A percentile compares a stretch with the other conserved stretches of the same genome.
phyloP scores from a whole-genome alignment of 2,113 vertebrate species.

The Bubo blakistoni region DNA sequence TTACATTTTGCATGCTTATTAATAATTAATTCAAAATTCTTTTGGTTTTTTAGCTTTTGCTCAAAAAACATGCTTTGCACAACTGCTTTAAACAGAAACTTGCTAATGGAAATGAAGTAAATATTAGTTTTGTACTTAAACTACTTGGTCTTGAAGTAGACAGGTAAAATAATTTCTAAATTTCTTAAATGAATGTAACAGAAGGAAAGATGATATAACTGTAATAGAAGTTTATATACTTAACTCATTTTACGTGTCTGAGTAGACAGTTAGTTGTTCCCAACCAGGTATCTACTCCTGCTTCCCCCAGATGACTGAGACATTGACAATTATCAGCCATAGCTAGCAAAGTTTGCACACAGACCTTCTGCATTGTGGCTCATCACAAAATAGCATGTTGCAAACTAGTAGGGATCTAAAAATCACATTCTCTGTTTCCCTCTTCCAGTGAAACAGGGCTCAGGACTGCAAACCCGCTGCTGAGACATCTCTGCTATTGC shows the following conservation, averaged over 20 bases:
- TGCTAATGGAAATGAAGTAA: not conserved
- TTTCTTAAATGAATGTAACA: conserved; percentile 7
- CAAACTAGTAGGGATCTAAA: not conserved
- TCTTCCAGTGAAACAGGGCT: not conserved
- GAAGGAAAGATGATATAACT: not conserved
- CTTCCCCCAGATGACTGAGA: rapidly evolving
- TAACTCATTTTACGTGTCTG: not conserved
- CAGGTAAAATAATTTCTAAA: conserved; percentile 5
- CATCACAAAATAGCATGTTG: not conserved
- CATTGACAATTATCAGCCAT: rapidly evolving
- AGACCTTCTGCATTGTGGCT: not conserved
- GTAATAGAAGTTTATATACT: not conserved
- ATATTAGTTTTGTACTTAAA: not conserved
- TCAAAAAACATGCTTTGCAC: not conserved
- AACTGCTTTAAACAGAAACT: not conserved
- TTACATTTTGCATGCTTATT: not conserved
- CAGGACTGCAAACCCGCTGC: not conserved
- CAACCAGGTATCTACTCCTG: not conserved
- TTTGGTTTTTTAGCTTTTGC: not conserved
- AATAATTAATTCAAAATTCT: not conserved
- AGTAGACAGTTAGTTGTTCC: not conserved
- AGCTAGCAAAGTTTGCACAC: not conserved
- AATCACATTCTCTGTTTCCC: rapidly evolving
- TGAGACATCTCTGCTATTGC: not conserved
- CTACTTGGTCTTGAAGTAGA: not conserved